Evolutionary conservation across 2,888 invertebrate genomes (phyloP).

Genomic region (Antheraea assamensis): DNA sequence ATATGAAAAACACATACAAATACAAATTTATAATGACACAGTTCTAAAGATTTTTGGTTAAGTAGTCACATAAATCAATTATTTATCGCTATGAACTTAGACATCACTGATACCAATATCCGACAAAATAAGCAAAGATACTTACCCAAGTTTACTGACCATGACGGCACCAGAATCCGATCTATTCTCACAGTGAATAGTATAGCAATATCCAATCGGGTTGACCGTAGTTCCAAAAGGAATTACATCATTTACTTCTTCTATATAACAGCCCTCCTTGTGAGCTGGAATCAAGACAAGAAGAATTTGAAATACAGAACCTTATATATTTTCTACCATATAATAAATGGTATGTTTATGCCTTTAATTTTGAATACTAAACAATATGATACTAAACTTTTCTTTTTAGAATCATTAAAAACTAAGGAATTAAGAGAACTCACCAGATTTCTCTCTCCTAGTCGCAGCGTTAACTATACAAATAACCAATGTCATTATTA

Average conservation of each 20-base stretch:
- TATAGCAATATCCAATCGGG: constrained; percentile 55
- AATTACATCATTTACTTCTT: constrained; percentile 63
- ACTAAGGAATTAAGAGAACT: too few relatives aligned
- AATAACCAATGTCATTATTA: too few relatives aligned
- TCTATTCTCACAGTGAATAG: constrained; percentile 49
- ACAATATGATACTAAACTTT: too few relatives aligned
- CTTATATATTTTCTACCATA: background rate
- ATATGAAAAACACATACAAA: too few relatives aligned
- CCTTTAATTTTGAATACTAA: too few relatives aligned
- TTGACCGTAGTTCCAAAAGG: constrained; percentile 48
- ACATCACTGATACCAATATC: background rate
- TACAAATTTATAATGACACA: too few relatives aligned
- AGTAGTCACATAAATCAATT: too few relatives aligned
- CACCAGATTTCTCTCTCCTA: too few relatives aligned
- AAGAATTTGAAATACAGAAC: background rate
- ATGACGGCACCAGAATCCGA: background rate
- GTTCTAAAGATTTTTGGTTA: too few relatives aligned
- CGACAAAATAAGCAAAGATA: constrained; percentile 26
- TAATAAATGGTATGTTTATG: too few relatives aligned
- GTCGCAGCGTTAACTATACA: too few relatives aligned
- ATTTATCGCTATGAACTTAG: background rate
- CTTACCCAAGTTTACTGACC: constrained; percentile 67
- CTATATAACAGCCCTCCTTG: constrained; percentile 64
- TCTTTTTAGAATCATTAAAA: too few relatives aligned
- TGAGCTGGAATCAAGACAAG: constrained; percentile 54